Base-by-base conservation (phyloP, 2,113 vertebrate species). In the Trematomus loennbergii region DNA sequence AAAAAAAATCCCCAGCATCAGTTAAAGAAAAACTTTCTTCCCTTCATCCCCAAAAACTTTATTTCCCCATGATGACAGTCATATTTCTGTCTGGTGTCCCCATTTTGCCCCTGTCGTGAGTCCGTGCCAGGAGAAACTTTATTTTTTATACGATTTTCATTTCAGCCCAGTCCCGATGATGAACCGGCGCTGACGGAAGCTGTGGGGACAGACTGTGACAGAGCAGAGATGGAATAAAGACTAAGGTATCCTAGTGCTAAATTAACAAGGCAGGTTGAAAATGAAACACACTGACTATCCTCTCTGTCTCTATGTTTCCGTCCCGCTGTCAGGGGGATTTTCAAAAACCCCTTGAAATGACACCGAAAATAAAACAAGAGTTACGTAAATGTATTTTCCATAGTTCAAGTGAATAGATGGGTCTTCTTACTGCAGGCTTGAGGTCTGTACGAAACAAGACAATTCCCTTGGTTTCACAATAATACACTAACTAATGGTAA, bases 51-150 rank as follows among this genome's bases (percentile, higher is more conserved):
- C 3, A 48, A 12, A 75, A 82, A 75, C 48, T 46, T 20, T 29
- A 60, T 29, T 69, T 20, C 5, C 17, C 25, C 25, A 40, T 76
- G 68, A 76, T 29, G 84, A 64, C 60, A 69, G 52, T 16, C 40
- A 60, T 74, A 74, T 71, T 74, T 84, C 29, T 66, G n/a, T 52
- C 54, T 66, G 17, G 8, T 82, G 85, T 81, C 70, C 70, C 70
- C 33, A 9, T 43, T 75, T 64, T 72, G 55, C 70, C 78, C 45
- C 63, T 1, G 50, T 75, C 45, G 66, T 59, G 49, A 63, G 59
- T 75, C 45, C 5, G 13, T 65, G 64, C 20, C 40, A 62, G 59
- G 58, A 66, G 62, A 78, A 78, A 75, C 79, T 49, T 65, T 64
- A 63, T 77, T 78, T 81, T 68, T 64, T 13, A 53, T 33, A 48